Base-by-base conservation (phyloP, 2,113 vertebrate genomes). In the Triplophysa rosa region DNA sequence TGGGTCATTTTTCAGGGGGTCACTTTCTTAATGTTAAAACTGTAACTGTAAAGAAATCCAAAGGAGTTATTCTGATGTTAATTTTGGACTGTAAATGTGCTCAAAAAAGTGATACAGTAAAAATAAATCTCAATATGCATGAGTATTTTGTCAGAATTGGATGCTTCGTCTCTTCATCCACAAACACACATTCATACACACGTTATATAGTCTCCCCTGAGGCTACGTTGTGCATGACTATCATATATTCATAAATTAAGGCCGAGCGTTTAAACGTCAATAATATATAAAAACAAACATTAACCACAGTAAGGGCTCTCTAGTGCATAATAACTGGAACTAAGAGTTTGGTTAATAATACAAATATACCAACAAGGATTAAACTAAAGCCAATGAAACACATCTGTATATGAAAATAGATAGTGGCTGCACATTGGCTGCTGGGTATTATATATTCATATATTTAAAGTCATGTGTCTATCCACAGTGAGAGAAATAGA, bases 161-260 rank as follows among this genome's bases (percentile, higher is more conserved):
- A 45, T 37, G 33, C 33, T 37, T 37, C 33, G 7, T 14, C 14
- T n/a, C n/a, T 63, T 47, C 37, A 74, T 64, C 40, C 62, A 80
- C 82, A 67, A 64, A 52, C 69, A n/a, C 70, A 26, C 80, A 82
- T 68, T 40, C 47, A 72, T 47, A 78, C 77, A 80, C 77, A 49
- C 17, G 58, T 40, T 40, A 64, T 77, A 67, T 77, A 83, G 78
- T 77, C 82, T 66, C 88, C 89, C 91, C 92, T 92, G 92, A 93
- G 92, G 90, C 90, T 88, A 86, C 80, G 88, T 92, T 93, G 91
- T 92, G 92, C 91, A 92, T 89, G 63, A 91, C 90, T 90, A 88
- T 90, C 82, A 63, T 84, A 79, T 71, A 23, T 72, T 90, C 82
- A 85, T 87, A 90, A 92, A 90, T 92, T 92, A 93, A 93, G 92